Percentiles rank a stretch among this genome's conserved stretches.
These are phyloP conservation scores for Bruchidius siliquastri DNA, from an alignment of 2,888 invertebrate species.

Conservation along the genomic window DNA sequence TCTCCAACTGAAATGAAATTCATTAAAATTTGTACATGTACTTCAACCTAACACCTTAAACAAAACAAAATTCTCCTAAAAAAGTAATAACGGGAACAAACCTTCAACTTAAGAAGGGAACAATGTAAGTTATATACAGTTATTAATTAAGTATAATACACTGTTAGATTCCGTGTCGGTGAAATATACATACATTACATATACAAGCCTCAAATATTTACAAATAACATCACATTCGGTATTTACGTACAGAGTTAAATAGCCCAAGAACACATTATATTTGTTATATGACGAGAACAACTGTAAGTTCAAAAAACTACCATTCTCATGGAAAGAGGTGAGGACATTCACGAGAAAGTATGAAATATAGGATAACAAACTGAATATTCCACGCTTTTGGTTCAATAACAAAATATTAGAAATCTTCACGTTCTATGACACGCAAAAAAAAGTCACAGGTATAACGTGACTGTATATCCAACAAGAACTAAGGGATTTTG, in stretches of 20 bases:
- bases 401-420: no score
- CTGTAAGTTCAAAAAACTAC: neutral
- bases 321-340: neutral
- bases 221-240: neutral
- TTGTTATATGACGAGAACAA: neutral
- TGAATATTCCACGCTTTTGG: no score
- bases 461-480: no score
- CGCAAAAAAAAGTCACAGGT: no score
- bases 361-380: neutral
- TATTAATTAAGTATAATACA: constrained; percentile 3
- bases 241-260: neutral
- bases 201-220: neutral
- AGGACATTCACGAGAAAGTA: neutral
- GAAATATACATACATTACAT: neutral
- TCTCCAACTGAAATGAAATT: constrained; percentile 10
- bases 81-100: neutral
- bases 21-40: constrained; percentile 21
- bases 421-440: no score
- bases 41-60: constrained; percentile 12
- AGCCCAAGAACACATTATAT: neutral
- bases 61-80: constrained; percentile 17
- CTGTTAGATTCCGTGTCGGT: neutral
- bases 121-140: constrained; percentile 22
- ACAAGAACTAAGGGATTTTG: no score
- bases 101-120: constrained; percentile 10